A percentile compares a stretch with the other conserved stretches of the same genome.
phyloP scores from a whole-genome alignment of 2,888 invertebrate genomes.

The Drosophila fulvimacula region DNA sequence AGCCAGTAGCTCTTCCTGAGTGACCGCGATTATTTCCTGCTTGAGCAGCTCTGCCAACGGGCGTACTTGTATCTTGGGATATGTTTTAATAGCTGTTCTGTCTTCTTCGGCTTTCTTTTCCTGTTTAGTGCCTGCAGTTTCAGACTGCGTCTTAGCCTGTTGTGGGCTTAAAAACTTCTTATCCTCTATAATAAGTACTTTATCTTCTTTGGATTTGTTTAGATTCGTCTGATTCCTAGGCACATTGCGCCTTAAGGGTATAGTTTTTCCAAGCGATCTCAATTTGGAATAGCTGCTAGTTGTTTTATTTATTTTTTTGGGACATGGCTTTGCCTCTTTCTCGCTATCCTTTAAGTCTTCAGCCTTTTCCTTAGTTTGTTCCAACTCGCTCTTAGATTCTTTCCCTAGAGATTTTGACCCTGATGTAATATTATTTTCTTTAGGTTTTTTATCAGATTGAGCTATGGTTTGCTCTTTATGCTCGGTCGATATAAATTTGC shows the following conservation, averaged over 20 bases:
- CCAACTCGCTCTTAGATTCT: background rate
- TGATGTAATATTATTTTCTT: background rate
- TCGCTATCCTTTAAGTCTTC: background rate
- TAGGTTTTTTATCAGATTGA: background rate
- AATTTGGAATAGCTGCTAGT: background rate
- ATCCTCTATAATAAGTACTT: background rate
- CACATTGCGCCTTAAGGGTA: background rate
- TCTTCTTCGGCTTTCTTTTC: background rate
- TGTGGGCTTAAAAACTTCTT: background rate
- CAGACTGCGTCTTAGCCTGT: background rate
- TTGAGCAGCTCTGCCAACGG: conserved; percentile 75
- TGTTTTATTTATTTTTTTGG: background rate
- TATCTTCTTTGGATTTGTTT: background rate
- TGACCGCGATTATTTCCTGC: conserved; percentile 58
- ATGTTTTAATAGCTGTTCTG: conserved; percentile 2
- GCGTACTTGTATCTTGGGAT: conserved; percentile 76
- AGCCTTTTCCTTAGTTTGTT: background rate
- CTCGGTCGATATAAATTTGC: background rate
- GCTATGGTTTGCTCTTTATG: background rate
- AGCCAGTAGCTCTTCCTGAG: conserved; percentile 40
- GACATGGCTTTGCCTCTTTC: no score
- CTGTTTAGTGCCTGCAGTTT: background rate
- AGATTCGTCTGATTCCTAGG: background rate
- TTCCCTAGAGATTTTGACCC: background rate
- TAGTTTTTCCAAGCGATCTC: background rate